Evolutionary conservation across 2,113 vertebrate genomes (phyloP).

Genomic region (Andinoacara biseriatus): DNA sequence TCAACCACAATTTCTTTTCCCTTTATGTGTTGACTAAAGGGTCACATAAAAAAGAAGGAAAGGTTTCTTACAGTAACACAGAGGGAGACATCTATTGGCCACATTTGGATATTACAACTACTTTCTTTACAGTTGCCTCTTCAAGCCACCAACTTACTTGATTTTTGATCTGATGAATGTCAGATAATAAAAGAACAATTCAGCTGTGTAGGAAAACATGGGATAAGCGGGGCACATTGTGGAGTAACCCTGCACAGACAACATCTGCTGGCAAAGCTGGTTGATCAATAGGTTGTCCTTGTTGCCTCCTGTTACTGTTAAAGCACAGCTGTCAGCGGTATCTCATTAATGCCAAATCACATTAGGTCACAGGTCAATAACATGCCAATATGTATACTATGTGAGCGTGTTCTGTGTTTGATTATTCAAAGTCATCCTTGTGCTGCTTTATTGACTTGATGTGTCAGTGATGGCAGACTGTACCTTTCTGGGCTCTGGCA

Average conservation of each 20-base stretch:
- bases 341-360: slow-evolving; percentile 61
- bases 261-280: slow-evolving; percentile 34
- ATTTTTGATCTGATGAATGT: slow-evolving; percentile 29
- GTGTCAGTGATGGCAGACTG: slow-evolving; percentile 13
- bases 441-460: slow-evolving; percentile 37
- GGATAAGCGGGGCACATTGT: slow-evolving; percentile 9
- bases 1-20: neutral
- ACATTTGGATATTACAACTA: slow-evolving; percentile 43
- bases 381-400: neutral
- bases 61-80: neutral
- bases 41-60: neutral
- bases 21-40: neutral
- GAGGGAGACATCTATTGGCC: slow-evolving; percentile 63
- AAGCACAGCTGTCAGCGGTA: slow-evolving; percentile 43
- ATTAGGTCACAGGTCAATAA: slow-evolving; percentile 64
- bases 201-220: slow-evolving; percentile 5
- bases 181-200: slow-evolving; percentile 30
- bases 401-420: slow-evolving; percentile 22
- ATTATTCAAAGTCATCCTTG: slow-evolving; percentile 26
- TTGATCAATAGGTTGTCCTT: slow-evolving; percentile 70
- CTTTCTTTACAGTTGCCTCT: neutral
- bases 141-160: neutral
- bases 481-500: slow-evolving; percentile 96
- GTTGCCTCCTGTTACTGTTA: slow-evolving; percentile 57
- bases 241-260: slow-evolving; percentile 26